Evolutionary conservation across 2,113 vertebrate species (phyloP), one percentile per base, ranked within the genome.

Genomic region (human): DNA sequence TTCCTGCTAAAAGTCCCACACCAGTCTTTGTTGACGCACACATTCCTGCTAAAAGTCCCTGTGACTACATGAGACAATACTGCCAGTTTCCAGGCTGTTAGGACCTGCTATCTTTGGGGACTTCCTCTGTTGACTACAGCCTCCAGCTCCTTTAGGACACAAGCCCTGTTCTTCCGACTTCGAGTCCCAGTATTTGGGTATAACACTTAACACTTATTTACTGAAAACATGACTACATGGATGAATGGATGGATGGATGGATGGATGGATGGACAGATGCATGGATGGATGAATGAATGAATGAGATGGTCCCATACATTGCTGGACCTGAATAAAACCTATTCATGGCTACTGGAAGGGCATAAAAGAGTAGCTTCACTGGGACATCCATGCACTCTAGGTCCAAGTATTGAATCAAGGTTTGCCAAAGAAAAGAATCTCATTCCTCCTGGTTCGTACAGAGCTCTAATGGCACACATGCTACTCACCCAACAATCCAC

Each of bases 381-480:
- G 32, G 32, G 3, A 17, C 57, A 57, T 6, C 1, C 17, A 20
- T 0, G 0, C 3, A 2, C n/a, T 12, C 0, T 7, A 20, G 30
- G 43, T 16, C n/a, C 55, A 11, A 40, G 4, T 8, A 43, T 3
- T 5, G 22, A 64, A 17, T 55, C 35, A 4, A 14, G 5, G 11
- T n/a, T 43, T 32, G 17, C 23, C 12, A 2, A 3, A 5, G 38
- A 32, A 16, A 0, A 13, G 14, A 55, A 45, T 16, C 8, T 45
- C 38, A 1, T 32, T 38, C 35, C 30, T 13, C 8, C 23, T 5
- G 0, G 23, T 20, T 4, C n/a, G 7, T 17, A 18, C 32, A 10
- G 13, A 81, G 0, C 16, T 61, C 12, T 22, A 2, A 4, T 6
- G 5, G 17, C 8, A 59, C 40, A 48, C 35, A 3, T 2, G 6